Conservation (phyloP, 2,888 invertebrate species). For the Subacronicta megacephala region DNA sequence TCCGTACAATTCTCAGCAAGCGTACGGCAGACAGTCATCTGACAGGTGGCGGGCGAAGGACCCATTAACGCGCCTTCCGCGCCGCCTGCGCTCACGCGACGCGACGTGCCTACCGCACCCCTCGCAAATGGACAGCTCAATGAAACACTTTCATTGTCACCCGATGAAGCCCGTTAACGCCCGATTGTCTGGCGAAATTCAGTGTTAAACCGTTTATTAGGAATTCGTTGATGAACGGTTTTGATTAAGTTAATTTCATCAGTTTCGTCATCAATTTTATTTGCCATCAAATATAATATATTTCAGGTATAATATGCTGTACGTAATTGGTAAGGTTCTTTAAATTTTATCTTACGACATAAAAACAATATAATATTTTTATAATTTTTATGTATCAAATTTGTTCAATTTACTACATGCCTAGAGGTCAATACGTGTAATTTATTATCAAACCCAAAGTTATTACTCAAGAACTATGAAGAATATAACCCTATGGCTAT, state of each 20-base stretch:
- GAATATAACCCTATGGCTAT: too few relatives aligned
- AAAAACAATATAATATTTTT: too few relatives aligned
- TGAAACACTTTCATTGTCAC: conserved; percentile 70
- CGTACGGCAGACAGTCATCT: conserved; percentile 77
- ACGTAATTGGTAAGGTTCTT: too few relatives aligned
- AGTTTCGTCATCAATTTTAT: too few relatives aligned
- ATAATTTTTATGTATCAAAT: too few relatives aligned
- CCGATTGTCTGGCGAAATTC: conserved; percentile 57
- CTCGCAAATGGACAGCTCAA: conserved; percentile 67
- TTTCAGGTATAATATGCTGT: too few relatives aligned
- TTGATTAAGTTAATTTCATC: conserved; percentile 51
- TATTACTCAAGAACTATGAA: too few relatives aligned
- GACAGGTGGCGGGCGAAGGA: conserved; percentile 75
- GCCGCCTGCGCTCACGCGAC: conserved; percentile 60
- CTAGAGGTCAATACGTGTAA: too few relatives aligned
- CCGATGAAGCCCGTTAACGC: conserved; percentile 59
- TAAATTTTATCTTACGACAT: too few relatives aligned
- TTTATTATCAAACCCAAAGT: too few relatives aligned
- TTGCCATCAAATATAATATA: too few relatives aligned
- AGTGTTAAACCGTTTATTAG: conserved; percentile 55
- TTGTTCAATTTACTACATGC: too few relatives aligned
- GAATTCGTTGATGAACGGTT: conserved; percentile 49
- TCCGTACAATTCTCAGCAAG: conserved; percentile 61
- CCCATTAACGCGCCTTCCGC: conserved; percentile 79
- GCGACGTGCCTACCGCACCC: conserved; percentile 57